Percentiles rank a stretch among this genome's conserved stretches.
phyloP scores from a whole-genome alignment of 1,140 invertebrate genomes.

The Paraescarpia echinospica region DNA sequence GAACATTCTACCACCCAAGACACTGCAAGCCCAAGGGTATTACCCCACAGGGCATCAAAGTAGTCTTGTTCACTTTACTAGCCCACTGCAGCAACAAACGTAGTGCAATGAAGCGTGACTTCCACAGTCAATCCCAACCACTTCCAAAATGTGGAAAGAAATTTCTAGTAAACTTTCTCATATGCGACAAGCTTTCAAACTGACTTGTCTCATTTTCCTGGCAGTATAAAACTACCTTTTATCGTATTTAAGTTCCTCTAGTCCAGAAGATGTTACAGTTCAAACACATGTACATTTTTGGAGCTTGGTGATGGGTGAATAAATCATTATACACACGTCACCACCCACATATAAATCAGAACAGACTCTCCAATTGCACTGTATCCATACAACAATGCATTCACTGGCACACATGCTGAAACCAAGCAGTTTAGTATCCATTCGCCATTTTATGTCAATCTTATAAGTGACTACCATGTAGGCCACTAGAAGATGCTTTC shows the following conservation, averaged over 20 bases:
- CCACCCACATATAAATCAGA: background rate
- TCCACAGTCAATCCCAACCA: background rate
- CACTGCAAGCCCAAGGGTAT: background rate
- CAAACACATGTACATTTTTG: background rate
- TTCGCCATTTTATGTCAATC: background rate
- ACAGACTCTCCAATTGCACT: background rate
- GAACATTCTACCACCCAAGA: background rate
- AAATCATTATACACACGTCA: background rate
- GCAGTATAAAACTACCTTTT: background rate
- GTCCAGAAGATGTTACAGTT: background rate
- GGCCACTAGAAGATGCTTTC: background rate
- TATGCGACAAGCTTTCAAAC: background rate
- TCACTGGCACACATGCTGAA: background rate
- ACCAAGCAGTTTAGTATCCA: background rate
- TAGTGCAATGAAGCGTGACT: background rate
- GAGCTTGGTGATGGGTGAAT: background rate
- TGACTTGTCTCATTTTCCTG: background rate
- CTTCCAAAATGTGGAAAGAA: background rate
- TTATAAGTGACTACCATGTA: background rate
- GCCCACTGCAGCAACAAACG: background rate
- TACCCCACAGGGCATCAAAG: background rate
- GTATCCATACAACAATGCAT: background rate
- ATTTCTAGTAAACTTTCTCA: background rate
- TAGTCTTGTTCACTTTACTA: background rate
- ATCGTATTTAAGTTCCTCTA: background rate